Conservation (phyloP, 2,113 vertebrate genomes). For the Drymodes brunneopygia region DNA sequence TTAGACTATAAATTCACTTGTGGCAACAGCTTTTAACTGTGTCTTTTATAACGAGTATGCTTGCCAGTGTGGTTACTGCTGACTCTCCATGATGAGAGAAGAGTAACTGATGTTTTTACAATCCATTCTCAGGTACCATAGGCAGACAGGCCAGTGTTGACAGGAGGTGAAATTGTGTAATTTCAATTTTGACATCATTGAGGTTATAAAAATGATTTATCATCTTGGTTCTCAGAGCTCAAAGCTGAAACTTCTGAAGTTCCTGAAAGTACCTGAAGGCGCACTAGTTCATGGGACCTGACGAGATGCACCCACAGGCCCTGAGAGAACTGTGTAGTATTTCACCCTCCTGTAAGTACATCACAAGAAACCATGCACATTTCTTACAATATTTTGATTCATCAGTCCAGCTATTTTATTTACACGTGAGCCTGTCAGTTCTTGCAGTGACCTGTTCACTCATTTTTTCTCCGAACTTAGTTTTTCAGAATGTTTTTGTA, state of each 20-base stretch:
- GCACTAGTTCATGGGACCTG: background rate
- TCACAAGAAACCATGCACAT: background rate
- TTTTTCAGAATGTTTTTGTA: background rate
- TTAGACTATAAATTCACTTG: background rate
- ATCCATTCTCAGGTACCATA: background rate
- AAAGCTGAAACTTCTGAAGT: background rate
- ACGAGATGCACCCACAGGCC: background rate
- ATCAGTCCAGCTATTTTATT: background rate
- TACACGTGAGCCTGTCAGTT: background rate
- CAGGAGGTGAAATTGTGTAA: background rate
- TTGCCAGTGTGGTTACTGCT: background rate
- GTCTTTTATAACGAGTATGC: background rate
- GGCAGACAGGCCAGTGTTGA: background rate
- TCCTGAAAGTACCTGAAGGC: background rate
- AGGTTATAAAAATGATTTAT: background rate
- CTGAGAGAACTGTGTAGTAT: background rate
- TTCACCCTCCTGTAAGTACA: background rate
- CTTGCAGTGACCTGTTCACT: background rate
- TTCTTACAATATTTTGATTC: background rate
- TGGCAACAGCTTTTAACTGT: background rate
- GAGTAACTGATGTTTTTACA: background rate
- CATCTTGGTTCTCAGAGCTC: background rate
- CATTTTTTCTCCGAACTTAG: background rate
- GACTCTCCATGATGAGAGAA: background rate
- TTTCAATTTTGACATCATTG: background rate